A percentile compares a stretch with the other conserved stretches of the same genome.
These are phyloP conservation scores for Onychomys arenicola DNA, from an alignment of 2,797 vertebrate species.

Conservation along the genomic window DNA sequence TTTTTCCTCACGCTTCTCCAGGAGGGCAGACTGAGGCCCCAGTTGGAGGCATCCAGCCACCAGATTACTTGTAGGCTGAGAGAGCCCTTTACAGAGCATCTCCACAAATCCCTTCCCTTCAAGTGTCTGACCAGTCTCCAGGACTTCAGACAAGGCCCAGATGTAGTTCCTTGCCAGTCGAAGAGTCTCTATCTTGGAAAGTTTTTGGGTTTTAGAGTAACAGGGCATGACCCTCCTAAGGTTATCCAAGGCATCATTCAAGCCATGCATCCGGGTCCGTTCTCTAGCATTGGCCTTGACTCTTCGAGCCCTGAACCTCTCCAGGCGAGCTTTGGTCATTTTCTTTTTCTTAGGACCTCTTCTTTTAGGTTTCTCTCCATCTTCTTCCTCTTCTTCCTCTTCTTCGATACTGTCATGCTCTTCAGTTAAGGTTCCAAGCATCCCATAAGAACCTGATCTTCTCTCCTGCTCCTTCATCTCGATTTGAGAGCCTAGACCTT, in stretches of 20 bases:
- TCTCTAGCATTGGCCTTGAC: conserved; percentile 98
- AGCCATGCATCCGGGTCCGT: conserved; percentile 96
- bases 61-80: conserved; percentile 98
- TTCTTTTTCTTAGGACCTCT: conserved; percentile 99
- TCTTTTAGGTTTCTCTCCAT: conserved; percentile 94
- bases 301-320: conserved; percentile 94
- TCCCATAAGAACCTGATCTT: conserved; percentile 85
- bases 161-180: conserved; percentile 97
- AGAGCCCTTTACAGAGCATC: conserved; percentile 98
- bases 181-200: conserved; percentile 98
- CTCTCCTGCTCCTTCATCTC: conserved; percentile 90
- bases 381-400: conserved; percentile 90
- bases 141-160: conserved; percentile 97
- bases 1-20: conserved; percentile 94
- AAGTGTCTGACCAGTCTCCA: conserved; percentile 93
- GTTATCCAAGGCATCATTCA: conserved; percentile 97
- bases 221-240: conserved; percentile 98
- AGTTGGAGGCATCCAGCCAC: conserved; percentile 97
- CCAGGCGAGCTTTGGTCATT: conserved; percentile 97
- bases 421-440: conserved; percentile 84
- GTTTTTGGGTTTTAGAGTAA: conserved; percentile 98
- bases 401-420: conserved; percentile 87
- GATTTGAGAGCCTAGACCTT: conserved; percentile 90
- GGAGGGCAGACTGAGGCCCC: conserved; percentile 89
- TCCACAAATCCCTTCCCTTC: conserved; percentile 96